Evolutionary conservation across 2,797 vertebrate species (phyloP).

Genomic region (Numenius phaeopus): DNA sequence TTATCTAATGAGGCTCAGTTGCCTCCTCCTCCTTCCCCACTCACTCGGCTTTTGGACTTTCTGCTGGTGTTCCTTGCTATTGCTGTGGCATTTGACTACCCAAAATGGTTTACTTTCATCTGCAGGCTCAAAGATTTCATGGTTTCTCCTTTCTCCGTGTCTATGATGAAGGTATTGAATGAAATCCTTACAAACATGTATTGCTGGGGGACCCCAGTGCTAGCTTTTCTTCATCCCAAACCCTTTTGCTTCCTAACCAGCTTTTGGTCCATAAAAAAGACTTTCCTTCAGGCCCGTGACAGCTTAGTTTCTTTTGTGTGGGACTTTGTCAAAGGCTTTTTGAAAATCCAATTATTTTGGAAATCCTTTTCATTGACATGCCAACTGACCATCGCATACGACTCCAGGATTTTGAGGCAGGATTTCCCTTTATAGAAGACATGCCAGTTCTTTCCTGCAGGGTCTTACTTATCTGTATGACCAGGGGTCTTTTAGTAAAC

Average conservation of each 20-base stretch:
- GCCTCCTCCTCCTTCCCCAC: neutral
- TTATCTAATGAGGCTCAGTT: neutral
- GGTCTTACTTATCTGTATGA: neutral
- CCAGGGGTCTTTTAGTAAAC: neutral
- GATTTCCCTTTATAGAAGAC: neutral
- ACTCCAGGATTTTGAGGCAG: neutral
- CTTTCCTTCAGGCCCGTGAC: neutral
- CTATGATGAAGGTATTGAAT: neutral
- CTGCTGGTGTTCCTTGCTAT: neutral
- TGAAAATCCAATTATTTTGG: slow-evolving; percentile 24
- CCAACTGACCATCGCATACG: neutral
- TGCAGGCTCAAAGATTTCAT: neutral
- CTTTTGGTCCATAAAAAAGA: neutral
- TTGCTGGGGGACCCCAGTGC: neutral
- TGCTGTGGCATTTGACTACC: neutral
- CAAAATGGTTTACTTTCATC: neutral
- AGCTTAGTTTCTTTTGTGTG: neutral
- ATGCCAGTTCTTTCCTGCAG: neutral
- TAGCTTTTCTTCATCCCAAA: neutral
- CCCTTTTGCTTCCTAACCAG: neutral
- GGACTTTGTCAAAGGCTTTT: neutral
- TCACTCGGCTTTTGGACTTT: neutral
- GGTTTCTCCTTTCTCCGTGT: neutral
- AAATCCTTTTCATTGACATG: neutral
- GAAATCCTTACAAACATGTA: neutral